phyloP scores from a whole-genome alignment of 2,797 vertebrate genomes.

The Selene dorsalis region DNA sequence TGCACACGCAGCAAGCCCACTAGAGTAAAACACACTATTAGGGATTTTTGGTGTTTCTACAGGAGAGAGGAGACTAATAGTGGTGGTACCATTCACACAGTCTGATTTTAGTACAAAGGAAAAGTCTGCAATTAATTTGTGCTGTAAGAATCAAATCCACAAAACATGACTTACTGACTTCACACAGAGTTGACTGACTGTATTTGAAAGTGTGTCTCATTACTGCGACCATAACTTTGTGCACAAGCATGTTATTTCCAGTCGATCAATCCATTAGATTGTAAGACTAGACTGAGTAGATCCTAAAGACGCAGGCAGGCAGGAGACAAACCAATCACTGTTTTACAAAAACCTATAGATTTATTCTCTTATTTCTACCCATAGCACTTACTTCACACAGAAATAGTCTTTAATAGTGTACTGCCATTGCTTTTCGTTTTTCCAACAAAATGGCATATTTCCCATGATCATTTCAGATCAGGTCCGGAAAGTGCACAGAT shows the following conservation, averaged over 20 bases:
- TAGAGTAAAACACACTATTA: not conserved
- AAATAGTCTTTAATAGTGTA: too few species aligned
- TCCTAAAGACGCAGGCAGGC: too few species aligned
- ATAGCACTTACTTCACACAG: not conserved
- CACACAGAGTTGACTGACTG: not conserved
- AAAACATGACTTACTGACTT: not conserved
- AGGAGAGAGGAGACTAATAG: not conserved
- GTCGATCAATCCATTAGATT: not conserved
- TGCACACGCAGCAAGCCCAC: not conserved
- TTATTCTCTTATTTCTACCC: not conserved
- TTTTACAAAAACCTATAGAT: too few species aligned
- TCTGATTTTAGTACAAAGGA: not conserved
- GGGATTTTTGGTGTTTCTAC: not conserved
- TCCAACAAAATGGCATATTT: too few species aligned
- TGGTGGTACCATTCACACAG: not conserved
- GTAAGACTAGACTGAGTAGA: not conserved
- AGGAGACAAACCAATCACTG: too few species aligned
- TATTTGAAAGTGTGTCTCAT: conserved; percentile 2
- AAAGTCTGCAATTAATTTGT: not conserved
- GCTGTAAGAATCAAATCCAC: not conserved
- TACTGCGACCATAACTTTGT: not conserved
- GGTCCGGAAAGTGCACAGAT: too few species aligned
- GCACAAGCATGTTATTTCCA: not conserved
- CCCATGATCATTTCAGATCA: too few species aligned
- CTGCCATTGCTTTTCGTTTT: too few species aligned